Evolutionary conservation across 1,140 invertebrate genomes (phyloP), one percentile per base, ranked within the genome.

Genomic region (Drosophila carrolli): DNA sequence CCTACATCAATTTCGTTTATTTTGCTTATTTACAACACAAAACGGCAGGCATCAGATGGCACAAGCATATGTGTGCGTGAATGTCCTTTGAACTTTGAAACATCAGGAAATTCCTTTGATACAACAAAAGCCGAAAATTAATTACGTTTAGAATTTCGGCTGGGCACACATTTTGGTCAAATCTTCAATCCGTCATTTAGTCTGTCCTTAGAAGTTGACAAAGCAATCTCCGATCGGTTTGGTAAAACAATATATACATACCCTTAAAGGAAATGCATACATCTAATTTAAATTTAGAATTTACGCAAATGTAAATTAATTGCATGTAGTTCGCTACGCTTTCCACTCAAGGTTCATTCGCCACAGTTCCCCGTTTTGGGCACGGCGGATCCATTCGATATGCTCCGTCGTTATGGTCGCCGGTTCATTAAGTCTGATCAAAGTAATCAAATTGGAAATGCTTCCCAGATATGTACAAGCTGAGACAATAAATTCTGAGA

Each of bases 381-480:
- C 51, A 44, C 10, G 23, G n/a, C 54, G 58, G 38, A 68, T 55
- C n/a, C 48, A 71, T 86, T 82, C 16, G 78, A 10, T 62, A 53
- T 68, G 77, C 77, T 62, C 5, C 37, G 50, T 11, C 54, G 62
- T 41, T 60, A 71, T 54, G 72, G 72, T 65, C 27, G 50, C 46
- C 63, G 61, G 55, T 75, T 76, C 61, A 75, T 59, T 67, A 66
- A 59, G 4, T 43, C 54, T 54, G 54, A 66, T 75, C 53, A 53
- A 65, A 65, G 55, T 62, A 85, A 84, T 78, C 50, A 16, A 78
- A 81, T 86, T 86, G 50, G 48, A 47, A 79, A 75, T 58, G 74
- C 73, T 27, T 44, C 40, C 53, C 46, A 58, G 47, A 57, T 48
- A 70, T 70, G 65, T 37, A 70, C 11, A 35, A 6, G 32, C 23